A percentile compares a stretch with the other conserved stretches of the same genome.
Conservation (phyloP, 2,888 invertebrate species). For the Alviniconcha strummeri region DNA sequence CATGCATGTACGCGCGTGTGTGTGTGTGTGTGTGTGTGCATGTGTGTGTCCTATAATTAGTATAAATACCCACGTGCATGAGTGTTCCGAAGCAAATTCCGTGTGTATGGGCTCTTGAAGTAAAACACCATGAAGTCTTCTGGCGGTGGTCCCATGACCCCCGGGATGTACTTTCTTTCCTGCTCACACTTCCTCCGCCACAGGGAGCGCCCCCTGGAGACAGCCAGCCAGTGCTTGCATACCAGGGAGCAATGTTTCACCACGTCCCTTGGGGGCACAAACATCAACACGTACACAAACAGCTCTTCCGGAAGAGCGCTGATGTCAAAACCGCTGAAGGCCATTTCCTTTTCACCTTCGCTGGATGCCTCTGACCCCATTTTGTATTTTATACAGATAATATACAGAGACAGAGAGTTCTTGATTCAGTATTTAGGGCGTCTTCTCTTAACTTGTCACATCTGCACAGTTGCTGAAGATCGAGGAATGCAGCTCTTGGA, state of each 20-base stretch:
- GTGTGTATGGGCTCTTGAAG: conserved; percentile 18
- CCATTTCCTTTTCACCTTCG: not conserved
- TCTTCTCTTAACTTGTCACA: not conserved
- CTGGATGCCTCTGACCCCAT: conserved; percentile 3
- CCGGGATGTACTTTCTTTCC: conserved; percentile 12
- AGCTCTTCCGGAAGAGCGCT: conserved; percentile 7
- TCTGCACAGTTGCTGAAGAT: not conserved
- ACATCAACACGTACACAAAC: conserved; percentile 21
- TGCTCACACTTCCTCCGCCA: conserved; percentile 22
- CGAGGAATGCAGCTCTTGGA: not conserved
- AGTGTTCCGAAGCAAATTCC: conserved; percentile 20
- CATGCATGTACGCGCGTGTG: not conserved
- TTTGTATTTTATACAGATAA: not conserved
- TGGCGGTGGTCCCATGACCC: conserved; percentile 16
- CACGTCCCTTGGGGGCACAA: conserved; percentile 19
- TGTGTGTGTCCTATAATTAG: not conserved
- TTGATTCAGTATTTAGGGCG: not conserved
- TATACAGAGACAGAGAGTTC: not conserved
- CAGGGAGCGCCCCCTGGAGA: not conserved
- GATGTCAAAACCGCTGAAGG: conserved; percentile 9
- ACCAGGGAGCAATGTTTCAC: conserved; percentile 6
- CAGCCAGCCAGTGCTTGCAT: conserved; percentile 13
- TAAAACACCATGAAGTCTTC: conserved; percentile 16
- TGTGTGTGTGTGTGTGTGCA: not conserved
- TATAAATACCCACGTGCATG: not conserved